phyloP scores from a whole-genome alignment of 2,888 invertebrate genomes.

The Allolobophora icterica region DNA sequence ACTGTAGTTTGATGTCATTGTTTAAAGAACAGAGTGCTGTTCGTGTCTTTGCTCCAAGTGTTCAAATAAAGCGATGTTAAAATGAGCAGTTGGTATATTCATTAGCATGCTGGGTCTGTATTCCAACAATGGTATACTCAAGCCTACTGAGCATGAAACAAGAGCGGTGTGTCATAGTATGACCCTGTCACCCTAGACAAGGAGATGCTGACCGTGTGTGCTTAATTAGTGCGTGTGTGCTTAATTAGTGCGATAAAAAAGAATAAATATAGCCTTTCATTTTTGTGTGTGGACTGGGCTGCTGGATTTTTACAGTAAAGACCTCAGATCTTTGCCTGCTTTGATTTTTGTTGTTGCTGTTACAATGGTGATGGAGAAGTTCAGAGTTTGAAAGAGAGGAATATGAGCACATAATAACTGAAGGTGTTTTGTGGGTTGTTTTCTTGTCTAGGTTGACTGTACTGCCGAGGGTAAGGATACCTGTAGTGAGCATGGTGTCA shows the following conservation, averaged over 20 bases:
- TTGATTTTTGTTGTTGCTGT: too few relatives aligned
- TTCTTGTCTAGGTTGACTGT: conserved; percentile 76
- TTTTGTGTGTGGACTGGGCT: not conserved
- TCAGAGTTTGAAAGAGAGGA: not conserved
- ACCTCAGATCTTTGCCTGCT: too few relatives aligned
- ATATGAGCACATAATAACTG: not conserved
- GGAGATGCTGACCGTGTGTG: too few relatives aligned
- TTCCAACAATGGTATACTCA: not conserved
- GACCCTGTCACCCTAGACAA: too few relatives aligned
- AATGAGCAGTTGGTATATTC: not conserved
- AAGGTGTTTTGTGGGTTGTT: conserved; percentile 68
- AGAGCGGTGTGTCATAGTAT: too few relatives aligned
- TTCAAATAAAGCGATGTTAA: not conserved
- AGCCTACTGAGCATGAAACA: not conserved
- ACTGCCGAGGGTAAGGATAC: conserved; percentile 81
- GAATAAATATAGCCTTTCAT: too few relatives aligned
- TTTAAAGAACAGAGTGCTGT: too few relatives aligned
- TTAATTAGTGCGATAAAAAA: too few relatives aligned
- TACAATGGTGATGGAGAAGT: not conserved
- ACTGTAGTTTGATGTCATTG: too few relatives aligned
- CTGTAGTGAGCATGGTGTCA: conserved; percentile 87
- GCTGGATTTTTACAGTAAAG: too few relatives aligned
- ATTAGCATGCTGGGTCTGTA: not conserved
- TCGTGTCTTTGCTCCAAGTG: too few relatives aligned
- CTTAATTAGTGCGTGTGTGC: too few relatives aligned